phyloP scores from a whole-genome alignment of 2,888 invertebrate genomes.

The Eupithecia subfuscata region DNA sequence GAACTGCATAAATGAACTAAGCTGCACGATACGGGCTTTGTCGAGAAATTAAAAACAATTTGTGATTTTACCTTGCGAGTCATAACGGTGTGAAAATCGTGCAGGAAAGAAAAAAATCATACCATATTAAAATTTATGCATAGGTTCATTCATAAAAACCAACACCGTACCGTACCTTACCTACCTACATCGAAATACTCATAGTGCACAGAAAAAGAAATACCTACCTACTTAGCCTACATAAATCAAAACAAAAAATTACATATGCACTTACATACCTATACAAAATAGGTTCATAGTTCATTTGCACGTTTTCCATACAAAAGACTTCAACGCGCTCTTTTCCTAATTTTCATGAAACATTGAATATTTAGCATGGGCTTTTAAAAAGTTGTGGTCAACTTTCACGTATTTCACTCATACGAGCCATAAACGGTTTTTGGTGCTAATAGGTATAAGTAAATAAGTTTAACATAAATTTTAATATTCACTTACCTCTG shows the following conservation, averaged over 20 bases:
- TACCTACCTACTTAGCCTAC: neutral
- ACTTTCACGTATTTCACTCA: neutral
- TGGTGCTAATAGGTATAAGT: neutral
- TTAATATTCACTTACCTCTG: slow-evolving; percentile 23
- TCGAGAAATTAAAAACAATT: slow-evolving; percentile 25
- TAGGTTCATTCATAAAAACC: too few species aligned
- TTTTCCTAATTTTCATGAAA: neutral
- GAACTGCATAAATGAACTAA: slow-evolving; percentile 53
- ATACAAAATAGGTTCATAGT: neutral
- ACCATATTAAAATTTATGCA: too few species aligned
- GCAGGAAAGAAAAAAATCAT: too few species aligned
- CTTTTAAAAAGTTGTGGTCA: neutral
- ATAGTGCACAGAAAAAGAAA: too few species aligned
- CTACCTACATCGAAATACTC: too few species aligned
- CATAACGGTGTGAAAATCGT: neutral
- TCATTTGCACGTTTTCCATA: neutral
- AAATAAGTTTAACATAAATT: neutral
- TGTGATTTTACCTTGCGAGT: slow-evolving; percentile 13
- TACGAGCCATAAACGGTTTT: neutral
- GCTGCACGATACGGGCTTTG: slow-evolving; percentile 30
- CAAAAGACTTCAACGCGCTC: slow-evolving; percentile 4
- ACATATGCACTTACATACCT: too few species aligned
- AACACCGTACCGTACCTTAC: too few species aligned
- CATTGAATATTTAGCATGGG: neutral
- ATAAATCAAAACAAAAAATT: neutral